phyloP scores from a whole-genome alignment of 1,140 invertebrate genomes.

The Sarcophaga bullata region DNA sequence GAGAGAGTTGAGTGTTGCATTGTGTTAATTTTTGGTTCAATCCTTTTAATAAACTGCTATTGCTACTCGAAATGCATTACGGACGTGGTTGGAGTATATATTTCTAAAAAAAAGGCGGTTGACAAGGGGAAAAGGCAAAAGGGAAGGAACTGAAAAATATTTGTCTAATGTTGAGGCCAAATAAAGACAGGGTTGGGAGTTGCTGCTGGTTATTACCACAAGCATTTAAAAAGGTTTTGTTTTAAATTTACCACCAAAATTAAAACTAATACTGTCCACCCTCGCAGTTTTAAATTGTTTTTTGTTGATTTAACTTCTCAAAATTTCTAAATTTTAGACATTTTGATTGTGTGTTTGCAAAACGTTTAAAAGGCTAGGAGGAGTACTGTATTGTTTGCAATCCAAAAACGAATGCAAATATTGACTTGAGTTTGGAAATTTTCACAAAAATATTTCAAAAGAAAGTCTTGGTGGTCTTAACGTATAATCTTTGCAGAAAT shows the following conservation, averaged over 20 bases:
- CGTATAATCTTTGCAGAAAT: neutral
- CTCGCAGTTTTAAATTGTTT: neutral
- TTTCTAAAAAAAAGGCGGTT: neutral
- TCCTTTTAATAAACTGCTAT: constrained; percentile 35
- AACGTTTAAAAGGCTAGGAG: no score
- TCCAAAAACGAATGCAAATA: neutral
- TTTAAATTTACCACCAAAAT: no score
- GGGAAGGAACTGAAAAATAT: neutral
- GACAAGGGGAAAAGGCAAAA: neutral
- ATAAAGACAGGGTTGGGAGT: neutral
- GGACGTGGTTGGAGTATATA: neutral
- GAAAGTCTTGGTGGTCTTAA: neutral
- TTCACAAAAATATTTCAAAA: neutral
- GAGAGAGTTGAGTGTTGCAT: constrained; percentile 10
- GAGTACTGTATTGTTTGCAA: neutral
- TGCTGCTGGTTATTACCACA: neutral
- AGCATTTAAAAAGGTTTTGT: neutral
- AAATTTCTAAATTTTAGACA: neutral
- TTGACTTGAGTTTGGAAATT: neutral
- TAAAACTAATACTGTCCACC: neutral
- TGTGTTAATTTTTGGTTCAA: constrained; percentile 38
- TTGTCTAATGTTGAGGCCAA: neutral
- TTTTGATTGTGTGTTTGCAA: neutral
- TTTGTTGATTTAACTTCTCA: no score
- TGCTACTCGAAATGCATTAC: neutral